Evolutionary conservation across 2,888 invertebrate species (phyloP).

Genomic region (Aporophyla nigra): DNA sequence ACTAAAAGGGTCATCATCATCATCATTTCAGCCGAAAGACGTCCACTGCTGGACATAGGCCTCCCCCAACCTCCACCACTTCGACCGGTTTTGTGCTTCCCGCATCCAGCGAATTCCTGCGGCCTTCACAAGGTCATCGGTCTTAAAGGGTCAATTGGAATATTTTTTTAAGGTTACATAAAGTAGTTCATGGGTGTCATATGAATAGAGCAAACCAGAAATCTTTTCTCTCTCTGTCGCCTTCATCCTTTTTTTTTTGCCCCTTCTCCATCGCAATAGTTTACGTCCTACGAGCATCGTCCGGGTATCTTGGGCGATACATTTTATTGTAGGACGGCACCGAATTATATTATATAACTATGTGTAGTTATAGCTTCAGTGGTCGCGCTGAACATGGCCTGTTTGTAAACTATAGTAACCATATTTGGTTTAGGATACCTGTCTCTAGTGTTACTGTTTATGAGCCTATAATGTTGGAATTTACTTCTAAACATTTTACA

Average conservation of each 20-base stretch:
- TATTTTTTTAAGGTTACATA: background rate
- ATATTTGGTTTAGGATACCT: background rate
- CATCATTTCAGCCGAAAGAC: too few relatives aligned
- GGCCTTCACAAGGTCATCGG: too few relatives aligned
- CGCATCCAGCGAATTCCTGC: too few relatives aligned
- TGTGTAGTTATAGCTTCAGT: slow-evolving; percentile 14
- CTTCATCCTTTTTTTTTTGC: background rate
- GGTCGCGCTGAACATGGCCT: slow-evolving; percentile 8
- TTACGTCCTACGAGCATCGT: slow-evolving; percentile 62
- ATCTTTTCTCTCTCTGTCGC: too few relatives aligned
- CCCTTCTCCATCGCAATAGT: slow-evolving; percentile 5
- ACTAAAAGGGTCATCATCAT: too few relatives aligned
- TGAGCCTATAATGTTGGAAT: background rate
- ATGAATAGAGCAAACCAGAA: too few relatives aligned
- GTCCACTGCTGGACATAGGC: too few relatives aligned
- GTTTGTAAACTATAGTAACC: slow-evolving; percentile 6
- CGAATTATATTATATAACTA: slow-evolving; percentile 54
- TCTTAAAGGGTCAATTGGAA: too few relatives aligned
- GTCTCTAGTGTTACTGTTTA: background rate
- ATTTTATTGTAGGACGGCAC: slow-evolving; percentile 54
- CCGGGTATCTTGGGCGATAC: slow-evolving; percentile 63
- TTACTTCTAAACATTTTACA: background rate
- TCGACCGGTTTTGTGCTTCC: too few relatives aligned
- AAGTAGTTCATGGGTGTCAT: background rate
- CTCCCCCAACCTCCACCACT: too few relatives aligned